Conservation (phyloP, 2,888 invertebrate genomes). For the Cinara cedri region DNA sequence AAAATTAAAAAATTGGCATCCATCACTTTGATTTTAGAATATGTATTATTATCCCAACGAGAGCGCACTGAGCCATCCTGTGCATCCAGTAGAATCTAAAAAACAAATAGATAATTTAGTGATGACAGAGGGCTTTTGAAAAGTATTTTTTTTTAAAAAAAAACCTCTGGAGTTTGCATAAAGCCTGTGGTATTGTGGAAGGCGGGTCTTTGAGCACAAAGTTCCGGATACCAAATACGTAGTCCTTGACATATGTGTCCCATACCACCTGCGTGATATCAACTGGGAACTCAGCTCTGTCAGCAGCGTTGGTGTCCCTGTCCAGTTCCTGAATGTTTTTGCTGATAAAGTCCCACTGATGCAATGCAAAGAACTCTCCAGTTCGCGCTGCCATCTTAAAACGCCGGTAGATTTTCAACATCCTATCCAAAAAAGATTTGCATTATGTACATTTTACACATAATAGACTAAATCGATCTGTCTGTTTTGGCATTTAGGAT, state of each 20-base stretch:
- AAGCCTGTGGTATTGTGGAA: conserved; percentile 71
- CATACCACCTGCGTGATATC: conserved; percentile 74
- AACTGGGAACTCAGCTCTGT: conserved; percentile 72
- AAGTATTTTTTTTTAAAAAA: not conserved
- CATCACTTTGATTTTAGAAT: conserved; percentile 42
- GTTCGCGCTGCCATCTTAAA: conserved; percentile 79
- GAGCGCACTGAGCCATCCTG: conserved; percentile 38
- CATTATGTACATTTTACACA: too few relatives aligned
- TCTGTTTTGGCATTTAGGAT: too few relatives aligned
- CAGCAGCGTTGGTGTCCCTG: conserved; percentile 65
- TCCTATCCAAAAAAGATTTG: conserved; percentile 68
- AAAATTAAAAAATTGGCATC: not conserved
- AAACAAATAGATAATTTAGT: not conserved
- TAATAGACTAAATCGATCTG: too few relatives aligned
- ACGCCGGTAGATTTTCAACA: conserved; percentile 82
- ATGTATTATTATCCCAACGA: conserved; percentile 36
- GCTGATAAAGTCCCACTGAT: conserved; percentile 81
- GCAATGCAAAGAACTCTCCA: conserved; percentile 83
- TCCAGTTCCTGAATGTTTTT: conserved; percentile 70
- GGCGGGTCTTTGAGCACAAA: conserved; percentile 80
- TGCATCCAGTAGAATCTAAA: conserved; percentile 53
- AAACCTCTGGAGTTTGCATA: conserved; percentile 72
- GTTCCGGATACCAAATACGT: conserved; percentile 82
- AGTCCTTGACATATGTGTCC: conserved; percentile 79
- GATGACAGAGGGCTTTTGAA: too few relatives aligned